These are phyloP conservation scores for Andrena dorsata DNA, from an alignment of 2,888 invertebrate species.

Conservation along the genomic window DNA sequence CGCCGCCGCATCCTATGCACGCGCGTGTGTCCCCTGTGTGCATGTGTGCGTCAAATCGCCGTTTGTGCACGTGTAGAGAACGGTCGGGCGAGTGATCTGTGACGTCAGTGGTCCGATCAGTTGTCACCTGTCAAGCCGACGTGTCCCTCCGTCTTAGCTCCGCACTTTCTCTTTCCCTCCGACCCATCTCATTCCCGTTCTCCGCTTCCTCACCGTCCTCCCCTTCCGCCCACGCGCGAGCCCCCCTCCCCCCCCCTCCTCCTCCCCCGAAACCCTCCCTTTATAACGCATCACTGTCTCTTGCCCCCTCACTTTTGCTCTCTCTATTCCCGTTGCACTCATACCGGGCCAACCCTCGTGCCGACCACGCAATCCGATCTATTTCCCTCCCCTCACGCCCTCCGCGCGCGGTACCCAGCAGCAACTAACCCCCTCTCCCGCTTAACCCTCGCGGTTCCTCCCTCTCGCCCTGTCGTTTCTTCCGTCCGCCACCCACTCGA, in stretches of 20 bases:
- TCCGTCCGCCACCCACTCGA: slow-evolving; percentile 59
- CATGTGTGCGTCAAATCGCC: slow-evolving; percentile 49
- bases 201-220: background rate
- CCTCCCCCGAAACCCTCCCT: slow-evolving; percentile 67
- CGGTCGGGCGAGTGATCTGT: slow-evolving; percentile 78
- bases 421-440: slow-evolving; percentile 60
- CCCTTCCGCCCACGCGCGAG: background rate
- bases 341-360: slow-evolving; percentile 51
- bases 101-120: slow-evolving; percentile 83
- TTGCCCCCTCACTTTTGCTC: slow-evolving; percentile 44
- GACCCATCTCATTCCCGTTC: background rate
- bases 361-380: slow-evolving; percentile 70
- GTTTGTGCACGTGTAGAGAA: slow-evolving; percentile 65
- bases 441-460: slow-evolving; percentile 67
- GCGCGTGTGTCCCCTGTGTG: slow-evolving; percentile 55
- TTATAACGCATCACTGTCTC: slow-evolving; percentile 37
- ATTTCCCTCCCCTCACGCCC: slow-evolving; percentile 52
- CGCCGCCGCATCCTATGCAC: slow-evolving; percentile 50
- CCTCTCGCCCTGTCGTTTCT: slow-evolving; percentile 63
- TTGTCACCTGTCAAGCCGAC: slow-evolving; percentile 82
- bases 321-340: slow-evolving; percentile 48
- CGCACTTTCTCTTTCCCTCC: slow-evolving; percentile 23
- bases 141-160: slow-evolving; percentile 73
- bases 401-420: slow-evolving; percentile 46
- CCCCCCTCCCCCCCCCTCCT: slow-evolving; percentile 25